Conservation (phyloP, 2,113 vertebrate species). For the Tetrao urogallus region DNA sequence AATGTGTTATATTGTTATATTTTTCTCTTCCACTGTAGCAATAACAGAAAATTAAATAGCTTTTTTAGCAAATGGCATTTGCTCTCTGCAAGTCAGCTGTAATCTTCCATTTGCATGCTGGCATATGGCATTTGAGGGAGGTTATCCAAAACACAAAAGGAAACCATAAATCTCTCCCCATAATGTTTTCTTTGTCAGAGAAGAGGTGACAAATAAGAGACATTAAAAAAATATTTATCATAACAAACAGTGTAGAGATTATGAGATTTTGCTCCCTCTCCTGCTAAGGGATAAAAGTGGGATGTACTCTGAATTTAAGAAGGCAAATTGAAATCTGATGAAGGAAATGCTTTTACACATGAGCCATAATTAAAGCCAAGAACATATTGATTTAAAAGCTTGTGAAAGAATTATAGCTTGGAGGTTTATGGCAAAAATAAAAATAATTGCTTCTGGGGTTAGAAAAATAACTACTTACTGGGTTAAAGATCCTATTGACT, state of each 20-base stretch:
- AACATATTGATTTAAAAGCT: neutral
- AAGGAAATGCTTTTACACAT: neutral
- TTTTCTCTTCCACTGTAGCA: neutral
- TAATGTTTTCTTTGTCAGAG: neutral
- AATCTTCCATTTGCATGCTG: conserved; percentile 20
- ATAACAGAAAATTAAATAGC: conserved; percentile 23
- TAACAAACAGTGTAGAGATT: neutral
- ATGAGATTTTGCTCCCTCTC: neutral
- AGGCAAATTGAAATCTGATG: neutral
- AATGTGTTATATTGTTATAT: neutral
- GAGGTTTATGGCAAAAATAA: neutral
- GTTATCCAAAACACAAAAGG: conserved; percentile 19
- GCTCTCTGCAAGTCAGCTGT: neutral
- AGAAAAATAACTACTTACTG: neutral
- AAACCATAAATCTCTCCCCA: conserved; percentile 5
- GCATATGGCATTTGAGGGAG: conserved; percentile 24
- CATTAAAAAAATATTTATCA: neutral
- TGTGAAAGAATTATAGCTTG: neutral
- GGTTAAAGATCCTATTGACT: neutral
- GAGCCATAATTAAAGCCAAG: neutral
- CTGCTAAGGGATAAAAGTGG: neutral
- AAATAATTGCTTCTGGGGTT: neutral
- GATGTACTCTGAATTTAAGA: neutral
- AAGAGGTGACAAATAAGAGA: neutral
- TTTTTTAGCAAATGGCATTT: conserved; percentile 48